Evolutionary conservation across 2,113 vertebrate species (phyloP).

Genomic region (Dromiciops gliroides): DNA sequence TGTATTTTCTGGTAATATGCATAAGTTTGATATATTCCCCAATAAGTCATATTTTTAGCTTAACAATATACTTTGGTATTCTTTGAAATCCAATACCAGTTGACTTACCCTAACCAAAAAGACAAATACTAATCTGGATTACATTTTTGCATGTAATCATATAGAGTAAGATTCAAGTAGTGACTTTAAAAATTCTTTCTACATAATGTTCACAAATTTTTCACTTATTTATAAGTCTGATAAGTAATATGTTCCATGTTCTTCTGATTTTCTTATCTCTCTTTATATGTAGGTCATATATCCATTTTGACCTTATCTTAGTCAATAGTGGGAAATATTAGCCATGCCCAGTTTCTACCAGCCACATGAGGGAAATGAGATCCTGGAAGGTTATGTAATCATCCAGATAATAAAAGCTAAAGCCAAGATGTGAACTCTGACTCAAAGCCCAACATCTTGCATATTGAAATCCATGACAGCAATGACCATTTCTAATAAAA

Average conservation of each 20-base stretch:
- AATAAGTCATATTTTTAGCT: background rate
- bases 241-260: too few relatives aligned
- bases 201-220: background rate
- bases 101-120: background rate
- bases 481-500: background rate
- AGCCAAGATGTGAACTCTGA: too few relatives aligned
- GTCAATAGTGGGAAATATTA: too few relatives aligned
- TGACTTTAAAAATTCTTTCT: background rate
- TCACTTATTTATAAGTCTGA: too few relatives aligned
- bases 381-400: background rate
- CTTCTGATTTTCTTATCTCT: too few relatives aligned
- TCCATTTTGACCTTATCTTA: too few relatives aligned
- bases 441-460: background rate
- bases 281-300: too few relatives aligned
- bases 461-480: background rate
- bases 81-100: background rate
- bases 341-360: too few relatives aligned
- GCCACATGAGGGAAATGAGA: too few relatives aligned
- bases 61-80: background rate
- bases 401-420: background rate
- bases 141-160: background rate
- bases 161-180: background rate
- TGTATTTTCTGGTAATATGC: background rate
- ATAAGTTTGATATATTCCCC: background rate
- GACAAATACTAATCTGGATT: too few relatives aligned